These are phyloP conservation scores for Molossus alvarezi DNA, from an alignment of 2,797 vertebrate genomes.

Conservation along the genomic window DNA sequence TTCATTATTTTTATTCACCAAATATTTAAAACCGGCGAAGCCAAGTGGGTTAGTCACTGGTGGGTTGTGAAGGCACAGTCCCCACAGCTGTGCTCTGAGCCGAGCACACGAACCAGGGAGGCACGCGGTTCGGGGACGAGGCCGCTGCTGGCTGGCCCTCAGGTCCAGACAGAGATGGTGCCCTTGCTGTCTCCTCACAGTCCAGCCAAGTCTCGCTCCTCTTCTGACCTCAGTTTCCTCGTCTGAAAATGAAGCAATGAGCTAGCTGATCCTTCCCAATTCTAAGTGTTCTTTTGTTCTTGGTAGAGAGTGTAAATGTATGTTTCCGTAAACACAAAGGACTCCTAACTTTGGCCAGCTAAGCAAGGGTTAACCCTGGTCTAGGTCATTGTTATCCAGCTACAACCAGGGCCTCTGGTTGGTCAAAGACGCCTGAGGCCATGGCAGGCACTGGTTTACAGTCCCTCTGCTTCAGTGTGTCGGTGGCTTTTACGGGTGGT, in stretches of 20 bases:
- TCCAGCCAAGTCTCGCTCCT: background rate
- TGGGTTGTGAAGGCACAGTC: background rate
- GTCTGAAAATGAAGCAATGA: slow-evolving; percentile 38
- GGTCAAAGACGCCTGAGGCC: background rate
- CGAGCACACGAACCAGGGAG: background rate
- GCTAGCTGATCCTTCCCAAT: background rate
- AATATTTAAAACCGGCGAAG: background rate
- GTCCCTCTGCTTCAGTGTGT: background rate
- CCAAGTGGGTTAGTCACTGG: background rate
- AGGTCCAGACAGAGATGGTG: background rate
- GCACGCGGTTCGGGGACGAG: background rate
- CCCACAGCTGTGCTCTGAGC: rapidly evolving
- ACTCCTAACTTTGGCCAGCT: background rate
- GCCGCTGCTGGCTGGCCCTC: background rate
- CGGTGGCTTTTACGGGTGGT: rapidly evolving
- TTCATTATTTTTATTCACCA: slow-evolving; percentile 13
- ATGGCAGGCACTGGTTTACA: background rate
- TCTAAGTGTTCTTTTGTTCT: background rate
- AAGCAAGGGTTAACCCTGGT: background rate
- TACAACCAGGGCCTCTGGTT: background rate
- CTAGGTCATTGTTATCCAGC: background rate
- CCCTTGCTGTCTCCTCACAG: rapidly evolving
- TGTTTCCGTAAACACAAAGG: background rate
- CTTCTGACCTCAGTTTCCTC: background rate
- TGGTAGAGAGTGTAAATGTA: background rate